These are phyloP conservation scores for Erythrocercus mccallii DNA, from an alignment of 2,113 vertebrate genomes.

Conservation along the genomic window DNA sequence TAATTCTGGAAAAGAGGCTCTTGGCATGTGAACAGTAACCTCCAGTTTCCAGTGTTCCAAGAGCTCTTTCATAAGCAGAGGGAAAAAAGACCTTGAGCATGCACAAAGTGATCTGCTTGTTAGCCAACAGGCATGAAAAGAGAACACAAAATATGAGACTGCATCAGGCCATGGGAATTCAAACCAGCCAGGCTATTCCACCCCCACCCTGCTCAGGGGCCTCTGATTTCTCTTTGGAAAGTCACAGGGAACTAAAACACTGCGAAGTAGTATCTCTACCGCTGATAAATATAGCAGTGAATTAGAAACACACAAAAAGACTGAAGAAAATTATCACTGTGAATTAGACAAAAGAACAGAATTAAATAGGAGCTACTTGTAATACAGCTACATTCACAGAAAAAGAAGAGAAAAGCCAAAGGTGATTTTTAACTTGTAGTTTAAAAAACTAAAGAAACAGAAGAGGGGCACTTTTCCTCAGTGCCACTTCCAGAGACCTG, in stretches of 20 bases:
- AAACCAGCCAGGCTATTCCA: accelerated
- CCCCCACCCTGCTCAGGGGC: not conserved
- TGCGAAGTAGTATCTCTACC: not conserved
- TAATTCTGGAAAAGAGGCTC: not conserved
- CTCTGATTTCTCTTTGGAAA: not conserved
- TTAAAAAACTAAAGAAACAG: not conserved
- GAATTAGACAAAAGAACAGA: not conserved
- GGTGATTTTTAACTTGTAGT: not conserved
- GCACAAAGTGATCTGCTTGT: accelerated
- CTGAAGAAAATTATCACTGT: not conserved
- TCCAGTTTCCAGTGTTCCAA: not conserved
- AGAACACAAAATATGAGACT: not conserved
- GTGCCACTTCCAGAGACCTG: not conserved
- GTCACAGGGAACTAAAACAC: not conserved
- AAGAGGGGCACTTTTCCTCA: not conserved
- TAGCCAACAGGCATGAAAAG: not conserved
- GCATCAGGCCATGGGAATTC: not conserved
- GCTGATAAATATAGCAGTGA: not conserved
- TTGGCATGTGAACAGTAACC: not conserved
- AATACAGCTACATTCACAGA: not conserved
- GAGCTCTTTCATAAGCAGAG: not conserved
- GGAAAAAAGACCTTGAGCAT: not conserved
- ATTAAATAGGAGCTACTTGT: not conserved
- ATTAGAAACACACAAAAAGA: not conserved
- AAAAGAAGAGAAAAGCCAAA: not conserved